phyloP scores from a whole-genome alignment of 2,113 vertebrate genomes.

The Grammomys dolichurus region DNA sequence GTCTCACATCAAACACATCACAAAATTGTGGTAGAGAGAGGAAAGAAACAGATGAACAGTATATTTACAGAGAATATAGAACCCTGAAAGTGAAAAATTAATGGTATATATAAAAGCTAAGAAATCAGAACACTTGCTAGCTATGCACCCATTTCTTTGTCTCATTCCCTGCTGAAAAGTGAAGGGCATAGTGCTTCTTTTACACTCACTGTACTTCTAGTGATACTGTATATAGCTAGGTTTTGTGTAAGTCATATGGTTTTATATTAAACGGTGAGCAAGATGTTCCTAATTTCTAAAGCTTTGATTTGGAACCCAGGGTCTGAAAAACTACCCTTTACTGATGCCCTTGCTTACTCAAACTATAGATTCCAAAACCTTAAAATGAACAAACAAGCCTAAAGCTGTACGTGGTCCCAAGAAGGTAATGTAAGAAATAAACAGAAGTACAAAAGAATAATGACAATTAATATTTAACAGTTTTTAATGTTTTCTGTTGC shows the following conservation, averaged over 20 bases:
- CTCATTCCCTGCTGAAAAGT: background rate
- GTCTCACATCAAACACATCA: background rate
- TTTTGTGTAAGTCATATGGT: background rate
- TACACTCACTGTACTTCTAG: background rate
- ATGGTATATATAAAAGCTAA: slow-evolving; percentile 28
- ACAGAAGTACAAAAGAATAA: background rate
- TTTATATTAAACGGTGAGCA: background rate
- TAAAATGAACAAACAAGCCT: background rate
- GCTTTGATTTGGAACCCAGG: background rate
- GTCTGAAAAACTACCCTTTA: background rate
- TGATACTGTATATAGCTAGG: slow-evolving; percentile 1
- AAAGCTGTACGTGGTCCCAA: background rate
- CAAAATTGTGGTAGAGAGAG: background rate
- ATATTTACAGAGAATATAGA: background rate
- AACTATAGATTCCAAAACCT: background rate
- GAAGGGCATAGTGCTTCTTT: background rate
- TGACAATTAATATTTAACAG: background rate
- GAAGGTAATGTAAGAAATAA: background rate
- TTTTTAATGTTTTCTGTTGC: background rate
- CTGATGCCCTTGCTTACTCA: background rate
- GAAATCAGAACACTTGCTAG: background rate
- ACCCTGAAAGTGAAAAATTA: background rate
- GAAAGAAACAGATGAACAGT: background rate
- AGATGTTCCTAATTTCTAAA: background rate
- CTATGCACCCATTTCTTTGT: background rate